A percentile compares a stretch with the other conserved stretches of the same genome.
These are phyloP conservation scores for Bungarus multicinctus DNA, from an alignment of 2,113 vertebrate species.

Conservation along the genomic window DNA sequence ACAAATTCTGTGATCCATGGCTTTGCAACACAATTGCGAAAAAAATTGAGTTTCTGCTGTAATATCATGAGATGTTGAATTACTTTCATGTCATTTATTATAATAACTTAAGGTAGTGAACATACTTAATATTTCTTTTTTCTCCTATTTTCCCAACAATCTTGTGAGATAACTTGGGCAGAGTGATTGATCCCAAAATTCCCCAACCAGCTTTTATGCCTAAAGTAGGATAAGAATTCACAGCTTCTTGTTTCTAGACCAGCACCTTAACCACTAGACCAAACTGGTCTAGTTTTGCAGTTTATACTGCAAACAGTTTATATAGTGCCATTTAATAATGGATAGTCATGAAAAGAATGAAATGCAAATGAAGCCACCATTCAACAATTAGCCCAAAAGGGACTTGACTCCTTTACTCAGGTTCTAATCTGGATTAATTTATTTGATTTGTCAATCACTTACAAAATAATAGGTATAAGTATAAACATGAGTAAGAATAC, in stretches of 20 bases:
- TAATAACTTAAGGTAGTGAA: neutral
- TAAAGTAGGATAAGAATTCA: neutral
- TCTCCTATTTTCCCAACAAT: neutral
- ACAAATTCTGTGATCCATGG: neutral
- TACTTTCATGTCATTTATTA: neutral
- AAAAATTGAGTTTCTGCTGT: neutral
- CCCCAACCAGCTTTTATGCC: neutral
- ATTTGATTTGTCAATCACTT: no score
- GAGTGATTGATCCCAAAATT: neutral
- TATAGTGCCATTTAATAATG: neutral
- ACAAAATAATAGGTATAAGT: no score
- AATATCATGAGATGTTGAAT: neutral
- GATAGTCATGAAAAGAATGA: neutral
- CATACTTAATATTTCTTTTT: neutral
- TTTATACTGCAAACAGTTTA: neutral
- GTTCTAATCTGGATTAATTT: neutral
- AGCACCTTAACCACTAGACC: neutral
- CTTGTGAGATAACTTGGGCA: neutral
- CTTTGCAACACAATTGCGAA: neutral
- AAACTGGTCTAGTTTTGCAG: neutral
- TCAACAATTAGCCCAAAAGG: neutral
- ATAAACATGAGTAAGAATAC: no score
- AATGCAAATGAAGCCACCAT: neutral
- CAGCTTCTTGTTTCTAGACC: neutral
- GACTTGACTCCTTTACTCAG: neutral